Evolutionary conservation across 1,140 invertebrate species (phyloP).

Genomic region (Alviniconcha marisindica): DNA sequence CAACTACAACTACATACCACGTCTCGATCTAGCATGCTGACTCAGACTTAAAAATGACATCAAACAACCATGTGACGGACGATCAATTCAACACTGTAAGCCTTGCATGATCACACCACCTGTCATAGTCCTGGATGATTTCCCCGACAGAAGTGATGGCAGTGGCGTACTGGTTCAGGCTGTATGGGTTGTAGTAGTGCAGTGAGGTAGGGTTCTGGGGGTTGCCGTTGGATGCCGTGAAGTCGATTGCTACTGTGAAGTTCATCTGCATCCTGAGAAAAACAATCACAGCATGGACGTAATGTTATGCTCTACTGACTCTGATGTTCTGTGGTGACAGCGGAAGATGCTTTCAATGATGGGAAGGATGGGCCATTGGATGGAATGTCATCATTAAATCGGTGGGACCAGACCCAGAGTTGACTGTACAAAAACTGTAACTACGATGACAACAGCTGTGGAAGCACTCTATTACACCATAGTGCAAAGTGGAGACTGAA

Average conservation of each 20-base stretch:
- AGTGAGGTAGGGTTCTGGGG: constrained; percentile 79
- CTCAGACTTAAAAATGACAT: not conserved
- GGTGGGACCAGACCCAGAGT: no score
- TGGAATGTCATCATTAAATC: no score
- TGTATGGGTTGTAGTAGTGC: constrained; percentile 78
- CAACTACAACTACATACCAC: not conserved
- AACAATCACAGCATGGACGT: no score
- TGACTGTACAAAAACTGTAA: no score
- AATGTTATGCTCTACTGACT: no score
- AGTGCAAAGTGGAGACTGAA: no score
- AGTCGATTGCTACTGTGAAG: constrained; percentile 83
- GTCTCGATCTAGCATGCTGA: not conserved
- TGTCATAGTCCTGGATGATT: constrained; percentile 82
- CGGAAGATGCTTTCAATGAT: no score
- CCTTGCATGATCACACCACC: no score
- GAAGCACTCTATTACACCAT: no score
- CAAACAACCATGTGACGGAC: not conserved
- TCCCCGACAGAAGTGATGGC: constrained; percentile 80
- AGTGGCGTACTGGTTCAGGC: constrained; percentile 78
- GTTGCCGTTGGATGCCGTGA: constrained; percentile 83
- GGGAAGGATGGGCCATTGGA: no score
- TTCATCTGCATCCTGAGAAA: constrained; percentile 78
- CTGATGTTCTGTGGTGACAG: no score
- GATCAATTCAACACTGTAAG: not conserved
- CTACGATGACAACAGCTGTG: no score